Percentiles rank a stretch among this genome's conserved stretches.
These are phyloP conservation scores for Enchytraeus crypticus DNA, from an alignment of 2,888 invertebrate genomes.

Conservation along the genomic window DNA sequence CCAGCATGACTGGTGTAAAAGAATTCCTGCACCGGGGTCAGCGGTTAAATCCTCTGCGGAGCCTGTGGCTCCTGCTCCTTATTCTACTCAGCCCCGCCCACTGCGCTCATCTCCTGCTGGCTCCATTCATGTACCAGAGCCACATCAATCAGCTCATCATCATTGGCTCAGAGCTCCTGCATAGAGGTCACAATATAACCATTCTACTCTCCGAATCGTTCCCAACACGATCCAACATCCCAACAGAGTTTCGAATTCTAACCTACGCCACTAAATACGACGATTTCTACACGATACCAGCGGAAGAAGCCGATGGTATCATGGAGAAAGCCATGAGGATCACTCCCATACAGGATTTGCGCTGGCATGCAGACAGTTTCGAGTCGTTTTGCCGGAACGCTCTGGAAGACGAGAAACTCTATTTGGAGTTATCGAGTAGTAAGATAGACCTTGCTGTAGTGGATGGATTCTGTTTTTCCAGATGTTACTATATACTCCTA, in stretches of 20 bases:
- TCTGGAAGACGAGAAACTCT: constrained; percentile 12
- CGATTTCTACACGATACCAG: not conserved
- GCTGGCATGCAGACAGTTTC: constrained; percentile 7
- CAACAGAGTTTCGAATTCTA: not conserved
- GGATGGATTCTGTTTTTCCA: constrained; percentile 12
- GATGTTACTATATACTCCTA: constrained; percentile 12
- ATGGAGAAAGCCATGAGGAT: not conserved
- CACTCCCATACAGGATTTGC: constrained; percentile 10
- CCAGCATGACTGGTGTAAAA: too few relatives aligned
- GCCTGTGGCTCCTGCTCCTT: too few relatives aligned
- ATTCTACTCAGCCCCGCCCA: too few relatives aligned
- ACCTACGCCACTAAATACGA: not conserved
- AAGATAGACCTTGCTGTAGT: constrained; percentile 16
- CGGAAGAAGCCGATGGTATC: not conserved
- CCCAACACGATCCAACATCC: constrained; percentile 1
- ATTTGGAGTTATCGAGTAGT: not conserved
- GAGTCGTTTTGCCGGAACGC: constrained; percentile 14
- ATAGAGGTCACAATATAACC: constrained; percentile 15
- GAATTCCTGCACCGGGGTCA: too few relatives aligned
- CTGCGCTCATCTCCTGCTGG: too few relatives aligned
- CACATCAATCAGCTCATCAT: constrained; percentile 4
- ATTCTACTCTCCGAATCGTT: constrained; percentile 4
- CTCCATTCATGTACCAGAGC: constrained; percentile 12
- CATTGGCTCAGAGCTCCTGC: constrained; percentile 7
- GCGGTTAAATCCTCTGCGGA: too few relatives aligned